Conservation (phyloP, 2,888 invertebrate species). For the Drosophila dives region DNA sequence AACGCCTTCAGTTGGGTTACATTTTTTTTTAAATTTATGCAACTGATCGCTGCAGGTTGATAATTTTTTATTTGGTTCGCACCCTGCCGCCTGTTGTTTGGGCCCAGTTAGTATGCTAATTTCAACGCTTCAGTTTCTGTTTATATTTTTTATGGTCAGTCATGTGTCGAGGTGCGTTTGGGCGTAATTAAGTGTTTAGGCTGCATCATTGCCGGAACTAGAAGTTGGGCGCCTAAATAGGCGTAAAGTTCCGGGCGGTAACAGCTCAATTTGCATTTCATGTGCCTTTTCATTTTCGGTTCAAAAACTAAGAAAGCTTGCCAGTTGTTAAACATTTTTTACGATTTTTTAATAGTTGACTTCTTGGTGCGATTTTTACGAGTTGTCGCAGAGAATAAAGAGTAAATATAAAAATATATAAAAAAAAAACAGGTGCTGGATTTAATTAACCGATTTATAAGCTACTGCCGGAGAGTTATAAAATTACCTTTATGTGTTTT, state of each 20-base stretch:
- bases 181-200: constrained; percentile 77
- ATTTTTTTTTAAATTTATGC: constrained; percentile 64
- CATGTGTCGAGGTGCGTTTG: constrained; percentile 49
- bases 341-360: constrained; percentile 66
- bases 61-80: constrained; percentile 60
- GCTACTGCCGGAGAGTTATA: constrained; percentile 20
- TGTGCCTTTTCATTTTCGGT: constrained; percentile 50
- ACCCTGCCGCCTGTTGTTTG: constrained; percentile 43
- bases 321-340: constrained; percentile 62
- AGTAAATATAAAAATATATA: neutral
- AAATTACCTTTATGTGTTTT: constrained; percentile 39
- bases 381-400: constrained; percentile 21
- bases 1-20: constrained; percentile 57
- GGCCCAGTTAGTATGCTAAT: constrained; percentile 77
- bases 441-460: constrained; percentile 74
- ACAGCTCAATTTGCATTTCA: constrained; percentile 80
- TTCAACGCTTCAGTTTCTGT: constrained; percentile 37
- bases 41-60: constrained; percentile 63
- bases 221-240: constrained; percentile 57
- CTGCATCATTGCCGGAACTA: constrained; percentile 51
- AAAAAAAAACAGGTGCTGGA: constrained; percentile 30
- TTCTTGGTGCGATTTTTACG: constrained; percentile 68
- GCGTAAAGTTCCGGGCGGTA: constrained; percentile 59
- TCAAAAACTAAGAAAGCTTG: constrained; percentile 39
- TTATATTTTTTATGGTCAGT: constrained; percentile 54